phyloP scores from a whole-genome alignment of 2,113 vertebrate genomes.

The Phoenicopterus ruber region DNA sequence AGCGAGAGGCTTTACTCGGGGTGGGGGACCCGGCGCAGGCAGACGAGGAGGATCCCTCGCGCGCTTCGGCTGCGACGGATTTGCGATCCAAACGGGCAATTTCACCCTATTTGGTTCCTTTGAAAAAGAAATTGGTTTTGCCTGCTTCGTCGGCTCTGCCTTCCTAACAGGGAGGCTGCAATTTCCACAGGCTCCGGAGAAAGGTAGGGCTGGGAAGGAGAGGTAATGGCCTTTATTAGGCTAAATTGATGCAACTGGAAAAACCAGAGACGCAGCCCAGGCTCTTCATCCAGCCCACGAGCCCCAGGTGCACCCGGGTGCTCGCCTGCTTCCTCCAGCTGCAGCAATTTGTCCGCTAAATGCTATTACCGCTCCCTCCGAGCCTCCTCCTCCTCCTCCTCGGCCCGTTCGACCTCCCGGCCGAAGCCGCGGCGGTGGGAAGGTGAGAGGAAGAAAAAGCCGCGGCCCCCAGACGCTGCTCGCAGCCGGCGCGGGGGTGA shows the following conservation, averaged over 20 bases:
- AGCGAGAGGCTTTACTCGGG: neutral
- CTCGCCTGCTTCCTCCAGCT: slow-evolving; percentile 38
- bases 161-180: neutral
- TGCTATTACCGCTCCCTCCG: neutral
- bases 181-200: neutral
- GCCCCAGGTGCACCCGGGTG: neutral
- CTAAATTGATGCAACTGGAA: neutral
- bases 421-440: rapidly evolving
- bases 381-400: neutral
- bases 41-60: rapidly evolving
- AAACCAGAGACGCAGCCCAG: neutral
- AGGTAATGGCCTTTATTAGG: neutral
- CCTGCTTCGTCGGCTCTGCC: neutral
- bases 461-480: rapidly evolving
- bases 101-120: neutral
- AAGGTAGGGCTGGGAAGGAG: neutral
- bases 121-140: neutral
- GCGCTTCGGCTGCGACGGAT: rapidly evolving
- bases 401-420: rapidly evolving
- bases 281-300: neutral
- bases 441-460: neutral
- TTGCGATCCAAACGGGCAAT: neutral
- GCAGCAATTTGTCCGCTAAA: neutral
- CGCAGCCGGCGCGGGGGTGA: rapidly evolving
- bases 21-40: rapidly evolving